Evolutionary conservation across 2,888 invertebrate species (phyloP), one percentile per base, ranked within the genome.

Genomic region (Ormyrus nitidulus): DNA sequence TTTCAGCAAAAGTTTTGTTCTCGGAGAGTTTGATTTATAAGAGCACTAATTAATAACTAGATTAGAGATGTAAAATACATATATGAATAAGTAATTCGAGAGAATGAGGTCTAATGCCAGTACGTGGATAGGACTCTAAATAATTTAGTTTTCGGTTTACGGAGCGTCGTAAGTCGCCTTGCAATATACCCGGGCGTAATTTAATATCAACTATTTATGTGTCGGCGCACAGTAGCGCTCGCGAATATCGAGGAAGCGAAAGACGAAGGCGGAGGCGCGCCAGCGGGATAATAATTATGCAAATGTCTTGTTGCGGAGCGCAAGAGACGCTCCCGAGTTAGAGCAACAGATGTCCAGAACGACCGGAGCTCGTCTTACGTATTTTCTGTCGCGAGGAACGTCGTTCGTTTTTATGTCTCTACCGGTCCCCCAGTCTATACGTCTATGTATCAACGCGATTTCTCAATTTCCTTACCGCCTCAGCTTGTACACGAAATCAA

Each of bases 271-370:
- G 65, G 10, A 54, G 62, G 46, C 5, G 59, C 1, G 49, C 61
- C 34, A 64, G 46, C 44, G 85, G 88, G 88, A 89, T 89, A 88
- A 89, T 89, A 89, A 89, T 89, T 89, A 89, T 89, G 89, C 89
- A 89, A 89, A 89, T 89, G 89, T 85, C 87, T 86, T 86, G 88
- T 89, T 88, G 88, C 86, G 87, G 82, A 62, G 77, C 80, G 82
- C 68, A 79, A 78, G 76, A 79, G 83, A 80, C 51, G 64, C 54
- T 46, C 11, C 11, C 8, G 86, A 85, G 85, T 83, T 83, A 82
- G 84, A 88, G 89, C 89, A 89, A 89, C 89, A 89, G 89, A 89
- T 89, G 89, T 88, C 89, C 85, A 86, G 86, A 88, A 89, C 89
- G 89, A 88, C 86, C 83, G 83, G 44, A 49, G 75, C 77, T 58